A percentile compares a stretch with the other conserved stretches of the same genome.
phyloP scores from a whole-genome alignment of 2,113 vertebrate genomes.

The Channa maculata region DNA sequence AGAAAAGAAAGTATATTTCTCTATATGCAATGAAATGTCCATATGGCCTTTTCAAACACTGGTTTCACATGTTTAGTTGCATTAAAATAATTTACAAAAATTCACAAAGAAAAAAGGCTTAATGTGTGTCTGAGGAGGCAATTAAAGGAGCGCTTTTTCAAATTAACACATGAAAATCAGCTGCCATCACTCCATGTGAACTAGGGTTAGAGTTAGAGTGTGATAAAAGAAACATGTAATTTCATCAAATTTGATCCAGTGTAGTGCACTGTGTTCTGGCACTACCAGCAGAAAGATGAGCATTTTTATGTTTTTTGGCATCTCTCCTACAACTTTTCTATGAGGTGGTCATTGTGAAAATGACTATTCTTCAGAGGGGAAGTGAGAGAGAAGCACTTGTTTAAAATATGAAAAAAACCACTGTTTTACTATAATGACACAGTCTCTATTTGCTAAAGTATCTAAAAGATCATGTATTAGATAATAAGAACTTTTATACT shows the following conservation, averaged over 20 bases:
- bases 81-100: constrained; percentile 8
- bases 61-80: background rate
- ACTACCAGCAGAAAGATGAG: background rate
- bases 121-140: constrained; percentile 3
- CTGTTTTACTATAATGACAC: constrained; percentile 1
- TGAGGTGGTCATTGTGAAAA: constrained; percentile 27
- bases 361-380: constrained; percentile 10
- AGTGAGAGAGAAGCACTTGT: background rate
- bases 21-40: constrained; percentile 29
- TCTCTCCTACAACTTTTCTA: background rate
- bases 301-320: constrained; percentile 26
- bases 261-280: constrained; percentile 3
- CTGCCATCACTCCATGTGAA: constrained; percentile 16
- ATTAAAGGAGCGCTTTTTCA: constrained; percentile 8
- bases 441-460: background rate
- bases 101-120: constrained; percentile 11
- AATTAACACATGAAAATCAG: constrained; percentile 23
- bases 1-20: constrained; percentile 8
- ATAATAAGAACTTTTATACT: constrained; percentile 10
- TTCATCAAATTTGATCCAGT: constrained; percentile 1
- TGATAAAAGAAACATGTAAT: constrained; percentile 5
- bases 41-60: constrained; percentile 1
- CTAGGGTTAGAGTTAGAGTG: background rate
- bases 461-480: constrained; percentile 14
- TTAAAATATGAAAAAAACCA: constrained; percentile 8